Percentiles rank a stretch among this genome's conserved stretches.
Conservation (phyloP, 2,888 invertebrate genomes). For the Cheilosia impressa region DNA sequence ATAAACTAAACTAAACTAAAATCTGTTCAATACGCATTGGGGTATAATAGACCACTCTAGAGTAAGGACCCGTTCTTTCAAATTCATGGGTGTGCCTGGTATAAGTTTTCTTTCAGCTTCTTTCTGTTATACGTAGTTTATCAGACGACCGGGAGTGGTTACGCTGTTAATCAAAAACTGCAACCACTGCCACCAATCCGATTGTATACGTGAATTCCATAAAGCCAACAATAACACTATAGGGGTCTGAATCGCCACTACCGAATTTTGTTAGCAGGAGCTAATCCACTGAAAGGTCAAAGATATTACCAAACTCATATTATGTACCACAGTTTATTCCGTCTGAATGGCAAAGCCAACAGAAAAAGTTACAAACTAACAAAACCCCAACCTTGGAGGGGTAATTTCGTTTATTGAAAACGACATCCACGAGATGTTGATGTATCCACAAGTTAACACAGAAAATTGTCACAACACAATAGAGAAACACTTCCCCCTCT, state of each 20-base stretch:
- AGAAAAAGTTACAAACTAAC: neutral
- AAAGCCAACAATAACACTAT: neutral
- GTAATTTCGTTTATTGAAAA: constrained; percentile 2
- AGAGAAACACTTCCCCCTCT: neutral
- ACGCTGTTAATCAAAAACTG: too few relatives aligned
- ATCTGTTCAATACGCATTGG: too few relatives aligned
- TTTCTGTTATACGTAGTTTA: too few relatives aligned
- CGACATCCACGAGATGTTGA: constrained; percentile 26
- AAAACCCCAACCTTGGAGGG: neutral
- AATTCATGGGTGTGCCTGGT: too few relatives aligned
- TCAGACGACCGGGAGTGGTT: too few relatives aligned
- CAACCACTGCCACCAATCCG: neutral
- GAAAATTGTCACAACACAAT: constrained; percentile 48
- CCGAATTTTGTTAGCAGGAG: neutral
- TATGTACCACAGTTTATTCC: neutral
- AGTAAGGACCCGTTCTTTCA: too few relatives aligned
- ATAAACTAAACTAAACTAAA: too few relatives aligned
- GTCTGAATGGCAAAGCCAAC: neutral
- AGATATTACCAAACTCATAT: neutral
- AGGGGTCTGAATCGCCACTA: neutral
- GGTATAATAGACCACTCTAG: too few relatives aligned
- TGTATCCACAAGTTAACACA: constrained; percentile 17
- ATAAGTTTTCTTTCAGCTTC: too few relatives aligned
- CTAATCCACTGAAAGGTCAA: constrained; percentile 2
- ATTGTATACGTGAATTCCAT: neutral